Base-by-base conservation (phyloP, 2,113 vertebrate species). In the Beaufortia kweichowensis region DNA sequence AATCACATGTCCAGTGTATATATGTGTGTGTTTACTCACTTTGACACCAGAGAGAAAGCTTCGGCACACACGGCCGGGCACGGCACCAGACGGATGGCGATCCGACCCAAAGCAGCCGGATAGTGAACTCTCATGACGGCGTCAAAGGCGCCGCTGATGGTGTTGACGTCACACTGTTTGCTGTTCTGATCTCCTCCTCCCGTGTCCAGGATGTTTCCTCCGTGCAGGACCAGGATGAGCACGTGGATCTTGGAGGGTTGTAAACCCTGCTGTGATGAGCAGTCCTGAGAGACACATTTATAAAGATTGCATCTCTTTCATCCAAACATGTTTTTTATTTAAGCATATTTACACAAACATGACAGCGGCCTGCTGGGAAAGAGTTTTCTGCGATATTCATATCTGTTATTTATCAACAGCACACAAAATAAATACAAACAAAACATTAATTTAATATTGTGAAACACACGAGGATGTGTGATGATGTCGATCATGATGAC, bases 91-190 rank as follows among this genome's bases (percentile, higher is more conserved):
- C 91, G 95, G 88, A 98, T 92, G 89, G 96, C 94, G 3, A 98
- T 94, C 86, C 85, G 96, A 29, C 97, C 95, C 43, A 98, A 91
- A 48, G 96, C 95, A 3, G 94, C 89, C 2, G 97, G 97, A 86
- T 98, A 99, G 86, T 99, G 97, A 24, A 98, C 95, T 0, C 96
- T 90, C 93, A 98, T 97, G 86, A 98, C 97, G 0, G 96, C 92
- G 81, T 98, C 95, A 26, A 99, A 99, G 57, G 93, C 95, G 0
- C 90, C 90, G 2, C 91, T 90, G 24, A 98, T 95, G 46, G 97
- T 99, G 89, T 97, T 98, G 84, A 98, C 87, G 24, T 98, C 97
- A 0, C 95, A 95, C 86, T 98, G 96, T 88, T 99, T 99, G 82
- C 96, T 94, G 94, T 87, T 96, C 86, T 94, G 95, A 82, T 99